Evolutionary conservation across 2,797 vertebrate genomes (phyloP).

Genomic region (Pyrocephalus nanus): DNA sequence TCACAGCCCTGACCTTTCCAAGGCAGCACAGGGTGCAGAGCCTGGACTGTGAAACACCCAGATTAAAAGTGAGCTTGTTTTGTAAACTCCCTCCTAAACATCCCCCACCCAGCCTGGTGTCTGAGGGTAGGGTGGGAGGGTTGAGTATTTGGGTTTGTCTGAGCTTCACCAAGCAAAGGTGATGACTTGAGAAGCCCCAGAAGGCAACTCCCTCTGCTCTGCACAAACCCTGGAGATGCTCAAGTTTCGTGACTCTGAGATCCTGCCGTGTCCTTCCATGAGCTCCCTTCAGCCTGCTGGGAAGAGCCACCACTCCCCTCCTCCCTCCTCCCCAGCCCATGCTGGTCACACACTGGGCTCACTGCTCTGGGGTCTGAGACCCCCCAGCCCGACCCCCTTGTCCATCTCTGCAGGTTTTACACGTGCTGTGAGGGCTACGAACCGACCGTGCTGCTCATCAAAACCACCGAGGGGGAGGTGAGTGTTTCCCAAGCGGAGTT

Average conservation of each 20-base stretch:
- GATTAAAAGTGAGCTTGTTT: background rate
- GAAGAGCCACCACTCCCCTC: background rate
- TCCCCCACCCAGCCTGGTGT: background rate
- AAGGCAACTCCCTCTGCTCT: background rate
- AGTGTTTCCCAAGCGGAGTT: background rate
- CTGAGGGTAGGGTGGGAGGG: background rate
- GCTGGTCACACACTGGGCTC: background rate
- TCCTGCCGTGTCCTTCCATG: background rate
- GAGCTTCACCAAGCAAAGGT: background rate
- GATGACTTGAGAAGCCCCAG: background rate
- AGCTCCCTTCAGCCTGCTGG: background rate
- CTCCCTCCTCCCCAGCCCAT: background rate
- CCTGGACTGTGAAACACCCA: background rate
- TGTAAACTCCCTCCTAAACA: background rate
- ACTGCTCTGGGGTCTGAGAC: background rate
- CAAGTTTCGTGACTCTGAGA: background rate
- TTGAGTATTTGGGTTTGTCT: background rate
- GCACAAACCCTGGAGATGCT: background rate
- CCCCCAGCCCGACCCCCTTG: background rate
- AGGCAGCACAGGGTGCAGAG: background rate
- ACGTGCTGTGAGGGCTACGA: constrained; percentile 82
- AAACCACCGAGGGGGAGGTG: constrained; percentile 83
- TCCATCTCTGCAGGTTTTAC: constrained; percentile 78
- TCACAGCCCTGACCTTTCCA: background rate
- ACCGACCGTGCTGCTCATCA: constrained; percentile 81